Evolutionary conservation across 1,140 invertebrate genomes (phyloP).

Genomic region (Aphelinus certus): DNA sequence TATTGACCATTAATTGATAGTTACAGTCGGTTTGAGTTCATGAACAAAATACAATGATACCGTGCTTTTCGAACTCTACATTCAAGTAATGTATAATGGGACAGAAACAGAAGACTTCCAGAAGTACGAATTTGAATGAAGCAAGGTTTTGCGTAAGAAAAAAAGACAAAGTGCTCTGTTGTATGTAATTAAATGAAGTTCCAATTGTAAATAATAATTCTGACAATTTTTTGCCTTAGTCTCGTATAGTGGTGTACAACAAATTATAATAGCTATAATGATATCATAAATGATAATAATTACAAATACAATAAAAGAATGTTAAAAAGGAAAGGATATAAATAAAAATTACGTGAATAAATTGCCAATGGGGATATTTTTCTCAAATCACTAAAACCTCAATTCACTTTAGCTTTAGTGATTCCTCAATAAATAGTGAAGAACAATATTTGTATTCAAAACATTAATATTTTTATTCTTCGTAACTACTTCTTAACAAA

Average conservation of each 20-base stretch:
- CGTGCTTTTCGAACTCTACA: constrained; percentile 20
- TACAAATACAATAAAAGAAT: constrained; percentile 29
- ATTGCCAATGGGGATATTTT: constrained; percentile 18
- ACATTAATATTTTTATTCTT: constrained; percentile 30
- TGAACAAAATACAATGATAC: constrained; percentile 4
- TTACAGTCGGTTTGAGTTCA: constrained; percentile 5
- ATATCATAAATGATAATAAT: constrained; percentile 34
- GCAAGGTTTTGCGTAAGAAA: neutral
- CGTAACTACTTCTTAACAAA: constrained; percentile 27
- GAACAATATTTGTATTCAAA: constrained; percentile 24
- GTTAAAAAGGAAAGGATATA: constrained; percentile 32
- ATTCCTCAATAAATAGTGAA: constrained; percentile 13
- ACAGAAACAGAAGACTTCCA: constrained; percentile 15
- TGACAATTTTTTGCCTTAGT: constrained; percentile 32
- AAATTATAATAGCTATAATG: constrained; percentile 32
- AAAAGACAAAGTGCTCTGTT: constrained; percentile 26
- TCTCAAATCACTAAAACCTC: neutral
- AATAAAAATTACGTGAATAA: constrained; percentile 37
- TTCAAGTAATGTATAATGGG: constrained; percentile 23
- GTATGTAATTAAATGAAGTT: constrained; percentile 31
- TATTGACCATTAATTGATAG: constrained; percentile 14
- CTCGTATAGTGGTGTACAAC: constrained; percentile 30
- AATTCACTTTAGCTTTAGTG: neutral
- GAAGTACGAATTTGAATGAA: constrained; percentile 10
- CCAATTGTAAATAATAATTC: constrained; percentile 35